Evolutionary conservation across 2,797 vertebrate genomes (phyloP).

Genomic region (Eospalax fontanierii): DNA sequence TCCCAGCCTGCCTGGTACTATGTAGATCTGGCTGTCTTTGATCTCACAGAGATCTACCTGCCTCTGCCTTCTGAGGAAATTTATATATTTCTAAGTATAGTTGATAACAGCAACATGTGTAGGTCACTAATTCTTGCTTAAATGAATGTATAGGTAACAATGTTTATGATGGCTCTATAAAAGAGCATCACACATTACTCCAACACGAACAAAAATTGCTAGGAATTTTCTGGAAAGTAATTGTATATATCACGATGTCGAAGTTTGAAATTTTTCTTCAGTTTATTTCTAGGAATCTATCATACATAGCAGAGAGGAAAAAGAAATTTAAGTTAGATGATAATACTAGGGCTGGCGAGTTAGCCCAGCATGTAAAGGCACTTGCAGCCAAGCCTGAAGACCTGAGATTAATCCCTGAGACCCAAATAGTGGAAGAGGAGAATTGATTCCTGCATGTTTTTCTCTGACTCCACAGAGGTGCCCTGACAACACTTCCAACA

Average conservation of each 20-base stretch:
- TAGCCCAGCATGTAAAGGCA: not conserved
- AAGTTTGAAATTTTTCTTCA: slow-evolving; percentile 52
- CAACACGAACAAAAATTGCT: not conserved
- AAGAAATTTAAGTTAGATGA: slow-evolving; percentile 36
- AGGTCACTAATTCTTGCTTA: slow-evolving; percentile 52
- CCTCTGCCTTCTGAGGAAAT: not conserved
- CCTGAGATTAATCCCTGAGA: not conserved
- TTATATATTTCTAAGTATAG: not conserved
- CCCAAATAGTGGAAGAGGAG: not conserved
- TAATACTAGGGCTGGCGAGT: not conserved
- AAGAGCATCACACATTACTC: slow-evolving; percentile 30
- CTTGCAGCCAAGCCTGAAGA: not conserved
- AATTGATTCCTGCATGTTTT: not conserved
- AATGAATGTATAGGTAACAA: not conserved
- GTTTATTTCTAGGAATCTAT: slow-evolving; percentile 55
- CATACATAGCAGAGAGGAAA: slow-evolving; percentile 31
- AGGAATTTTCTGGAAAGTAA: slow-evolving; percentile 42
- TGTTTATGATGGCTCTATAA: slow-evolving; percentile 48
- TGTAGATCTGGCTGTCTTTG: too few relatives aligned
- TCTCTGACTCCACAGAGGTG: not conserved
- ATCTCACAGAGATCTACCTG: too few relatives aligned
- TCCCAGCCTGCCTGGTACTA: too few relatives aligned
- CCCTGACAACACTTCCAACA: not conserved
- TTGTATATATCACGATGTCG: slow-evolving; percentile 26
- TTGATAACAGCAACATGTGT: not conserved